Percentiles rank a stretch among this genome's conserved stretches.
phyloP scores from a whole-genome alignment of 2,797 vertebrate species.

The Masticophis lateralis region DNA sequence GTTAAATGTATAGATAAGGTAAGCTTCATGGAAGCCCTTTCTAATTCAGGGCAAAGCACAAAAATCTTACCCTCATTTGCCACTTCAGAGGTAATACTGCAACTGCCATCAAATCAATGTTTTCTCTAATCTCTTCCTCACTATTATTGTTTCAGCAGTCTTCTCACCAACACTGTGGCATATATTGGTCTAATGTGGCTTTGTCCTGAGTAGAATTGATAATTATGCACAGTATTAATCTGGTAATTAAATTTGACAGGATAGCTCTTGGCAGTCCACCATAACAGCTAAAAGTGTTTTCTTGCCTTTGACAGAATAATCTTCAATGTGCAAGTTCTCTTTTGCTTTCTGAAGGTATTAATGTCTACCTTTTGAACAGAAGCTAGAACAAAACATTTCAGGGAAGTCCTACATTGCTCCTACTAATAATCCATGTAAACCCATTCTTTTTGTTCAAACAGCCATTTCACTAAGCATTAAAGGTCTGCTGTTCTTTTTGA shows the following conservation, averaged over 20 bases:
- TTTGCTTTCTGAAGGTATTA: neutral
- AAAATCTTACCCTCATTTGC: too few relatives aligned
- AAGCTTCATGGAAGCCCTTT: neutral
- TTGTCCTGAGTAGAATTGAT: neutral
- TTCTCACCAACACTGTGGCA: neutral
- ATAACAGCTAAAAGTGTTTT: neutral
- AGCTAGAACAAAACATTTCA: neutral
- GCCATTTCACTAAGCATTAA: neutral
- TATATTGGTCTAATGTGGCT: neutral
- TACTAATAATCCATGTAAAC: neutral
- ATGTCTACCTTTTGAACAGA: neutral
- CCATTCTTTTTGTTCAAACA: neutral
- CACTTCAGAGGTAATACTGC: neutral
- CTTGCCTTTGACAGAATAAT: neutral
- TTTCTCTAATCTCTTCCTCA: neutral
- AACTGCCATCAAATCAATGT: neutral
- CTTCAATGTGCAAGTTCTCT: neutral
- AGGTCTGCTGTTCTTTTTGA: neutral
- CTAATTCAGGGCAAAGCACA: neutral
- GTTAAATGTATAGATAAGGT: neutral
- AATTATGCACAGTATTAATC: constrained; percentile 1
- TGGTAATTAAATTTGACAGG: constrained; percentile 6
- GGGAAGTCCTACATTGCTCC: neutral
- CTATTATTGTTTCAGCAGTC: neutral
- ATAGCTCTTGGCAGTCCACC: neutral